phyloP scores from a whole-genome alignment of 2,888 invertebrate genomes.

The Pheosia gnoma region DNA sequence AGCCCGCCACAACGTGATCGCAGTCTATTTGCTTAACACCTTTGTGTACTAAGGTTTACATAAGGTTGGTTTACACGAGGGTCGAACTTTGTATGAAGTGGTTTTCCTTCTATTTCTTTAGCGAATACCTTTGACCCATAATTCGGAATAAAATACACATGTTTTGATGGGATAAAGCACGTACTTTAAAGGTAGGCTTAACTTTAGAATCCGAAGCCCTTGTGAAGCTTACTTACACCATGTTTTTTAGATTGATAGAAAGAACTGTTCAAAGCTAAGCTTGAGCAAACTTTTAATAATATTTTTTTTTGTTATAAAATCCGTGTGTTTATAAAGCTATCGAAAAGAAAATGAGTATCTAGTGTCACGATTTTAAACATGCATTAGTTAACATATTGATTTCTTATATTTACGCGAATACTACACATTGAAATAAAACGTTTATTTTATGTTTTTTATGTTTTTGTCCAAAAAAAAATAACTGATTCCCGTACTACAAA shows the following conservation, averaged over 20 bases:
- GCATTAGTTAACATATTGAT: too few species aligned
- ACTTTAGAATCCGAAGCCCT: neutral
- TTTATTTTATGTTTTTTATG: too few species aligned
- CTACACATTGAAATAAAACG: too few species aligned
- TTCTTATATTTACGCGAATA: too few species aligned
- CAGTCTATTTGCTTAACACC: conserved; percentile 56
- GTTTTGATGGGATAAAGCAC: neutral
- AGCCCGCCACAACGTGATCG: neutral
- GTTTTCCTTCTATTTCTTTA: conserved; percentile 51
- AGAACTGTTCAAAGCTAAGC: neutral
- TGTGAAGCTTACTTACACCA: neutral
- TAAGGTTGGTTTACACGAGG: conserved; percentile 51
- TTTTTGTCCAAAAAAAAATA: too few species aligned
- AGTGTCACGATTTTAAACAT: too few species aligned
- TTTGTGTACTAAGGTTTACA: conserved; percentile 56
- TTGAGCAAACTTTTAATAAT: neutral
- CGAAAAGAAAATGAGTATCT: too few species aligned
- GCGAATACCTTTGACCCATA: conserved; percentile 20
- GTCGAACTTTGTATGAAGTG: conserved; percentile 48
- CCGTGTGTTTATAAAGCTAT: too few species aligned
- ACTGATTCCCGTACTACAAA: too few species aligned
- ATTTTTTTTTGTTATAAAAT: neutral
- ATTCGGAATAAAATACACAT: conserved; percentile 1
- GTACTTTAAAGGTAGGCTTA: conserved; percentile 4
- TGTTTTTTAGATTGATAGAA: neutral